Base-by-base conservation (phyloP, 2,113 vertebrate species). In the Maylandia zebra region DNA sequence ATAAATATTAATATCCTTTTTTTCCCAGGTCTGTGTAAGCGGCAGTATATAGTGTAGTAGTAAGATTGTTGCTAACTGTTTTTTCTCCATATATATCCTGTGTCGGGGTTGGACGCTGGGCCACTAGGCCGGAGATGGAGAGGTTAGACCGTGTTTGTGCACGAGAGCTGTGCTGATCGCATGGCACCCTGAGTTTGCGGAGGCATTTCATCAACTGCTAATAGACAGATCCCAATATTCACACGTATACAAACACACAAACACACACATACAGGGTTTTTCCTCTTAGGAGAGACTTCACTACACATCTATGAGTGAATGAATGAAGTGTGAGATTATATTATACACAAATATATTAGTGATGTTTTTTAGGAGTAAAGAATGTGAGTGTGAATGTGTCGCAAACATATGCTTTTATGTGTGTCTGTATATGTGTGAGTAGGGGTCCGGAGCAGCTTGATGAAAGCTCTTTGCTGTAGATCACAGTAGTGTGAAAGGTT, bases 101-200 rank as follows among this genome's bases (percentile, higher is more conserved):
- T 95, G 94, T 96, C 92, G 93, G 87, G 92, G 94, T 92, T 92
- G 95, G 96, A 96, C 90, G 94, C 94, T 91, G 95, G 95, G 94
- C 93, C 95, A 50, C 94, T 96, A 97, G 96, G 93, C 94, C 91
- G 97, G 97, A 94, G 96, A 97, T 59, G 96, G 93, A 96, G 96
- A 97, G 97, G 97, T 97, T 96, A 97, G 96, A 96, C 87, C 91
- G 82, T 92, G 95, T 96, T 96, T 96, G 93, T 97, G 97, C 96
- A 97, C 97, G 95, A 95, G 93, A 89, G 94, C 95, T 96, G 94
- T 97, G 96, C 96, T 96, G 96, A 94, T 79, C 94, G 97, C 97
- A 97, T 97, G 97, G 96, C 96, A 93, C 91, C 92, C 88, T 90
- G 88, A 88, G 87, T 94, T 88, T 90, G 83, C 81, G 86, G 88